Evolutionary conservation across 1,140 invertebrate genomes (phyloP), one percentile per base, ranked within the genome.

Genomic region (Philaenus spumarius): DNA sequence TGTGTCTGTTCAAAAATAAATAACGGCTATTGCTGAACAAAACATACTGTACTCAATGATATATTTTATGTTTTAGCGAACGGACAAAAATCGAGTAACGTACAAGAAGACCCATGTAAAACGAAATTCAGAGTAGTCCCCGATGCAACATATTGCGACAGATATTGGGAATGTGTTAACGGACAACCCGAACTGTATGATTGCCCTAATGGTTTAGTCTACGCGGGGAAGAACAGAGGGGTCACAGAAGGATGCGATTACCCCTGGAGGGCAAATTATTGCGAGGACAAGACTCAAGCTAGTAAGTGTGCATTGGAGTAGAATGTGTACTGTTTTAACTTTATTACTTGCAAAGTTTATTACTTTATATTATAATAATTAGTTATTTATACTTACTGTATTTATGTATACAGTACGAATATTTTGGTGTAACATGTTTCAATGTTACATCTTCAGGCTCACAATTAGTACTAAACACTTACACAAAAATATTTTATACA

Each of bases 121-220:
- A 47, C 58, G 20, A 69, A 69, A 37, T 58, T 23, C 24, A 51
- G 87, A 26, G 82, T 92, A 0, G 82, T 87, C 0, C 80, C 78
- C 1, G 89, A 93, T 65, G 78, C 82, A 59, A 86, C 86, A 20
- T 89, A 92, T 68, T 93, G 90, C 67, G 90, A 93, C 72, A 59
- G 68, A 19, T 93, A 90, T 68, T 92, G 89, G 87, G 89, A 92
- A 70, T 93, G 90, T 67, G 80, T 86, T 7, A 78, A 76, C 57
- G 87, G 86, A 0, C 84, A 88, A 64, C 82, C 86, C 0, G 85
- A 90, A 60, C 74, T 90, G 30, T 91, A 89, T 70, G 89, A 93
- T 74, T 95, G 91, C 71, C 91, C 91, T 30, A 95, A 93, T 67
- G 91, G 91, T 6, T 72, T 93, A 24, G 90, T 93, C 2, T 95